A percentile compares a stretch with the other conserved stretches of the same genome.
phyloP scores from a whole-genome alignment of 2,888 invertebrate species.

The Lasioglossum malachurum region DNA sequence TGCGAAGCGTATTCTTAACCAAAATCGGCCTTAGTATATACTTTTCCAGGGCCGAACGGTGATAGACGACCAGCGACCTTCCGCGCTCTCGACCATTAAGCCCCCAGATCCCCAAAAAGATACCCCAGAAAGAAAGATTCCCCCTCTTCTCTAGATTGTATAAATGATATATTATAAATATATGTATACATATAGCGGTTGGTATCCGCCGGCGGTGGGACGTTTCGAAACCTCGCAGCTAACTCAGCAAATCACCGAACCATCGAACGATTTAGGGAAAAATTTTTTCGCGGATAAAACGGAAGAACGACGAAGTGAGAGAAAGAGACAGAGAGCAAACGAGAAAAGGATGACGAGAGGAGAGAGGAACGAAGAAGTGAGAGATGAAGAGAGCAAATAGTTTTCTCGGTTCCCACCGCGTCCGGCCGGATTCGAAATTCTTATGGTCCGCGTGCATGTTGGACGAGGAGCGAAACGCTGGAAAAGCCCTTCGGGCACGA shows the following conservation, averaged over 20 bases:
- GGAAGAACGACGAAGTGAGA: constrained; percentile 26
- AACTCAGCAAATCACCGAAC: constrained; percentile 72
- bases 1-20: constrained; percentile 83
- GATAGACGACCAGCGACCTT: constrained; percentile 74
- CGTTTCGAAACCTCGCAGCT: constrained; percentile 76
- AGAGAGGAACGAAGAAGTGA: constrained; percentile 15
- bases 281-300: constrained; percentile 14
- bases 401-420: constrained; percentile 70
- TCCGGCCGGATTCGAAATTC: constrained; percentile 70
- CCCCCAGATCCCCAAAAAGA: constrained; percentile 22
- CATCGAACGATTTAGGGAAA: constrained; percentile 66
- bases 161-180: constrained; percentile 72
- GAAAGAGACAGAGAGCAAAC: background rate
- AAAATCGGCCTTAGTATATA: constrained; percentile 85
- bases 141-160: constrained; percentile 48
- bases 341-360: constrained; percentile 19
- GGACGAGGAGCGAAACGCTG: constrained; percentile 15
- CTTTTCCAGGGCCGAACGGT: constrained; percentile 76
- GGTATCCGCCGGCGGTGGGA: constrained; percentile 72
- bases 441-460: constrained; percentile 66
- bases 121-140: constrained; percentile 25
- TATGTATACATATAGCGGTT: constrained; percentile 67
- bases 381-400: constrained; percentile 54
- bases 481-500: constrained; percentile 25
- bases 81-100: constrained; percentile 33